Conservation (phyloP, 2,888 invertebrate genomes). For the Stenodera caucasica region DNA sequence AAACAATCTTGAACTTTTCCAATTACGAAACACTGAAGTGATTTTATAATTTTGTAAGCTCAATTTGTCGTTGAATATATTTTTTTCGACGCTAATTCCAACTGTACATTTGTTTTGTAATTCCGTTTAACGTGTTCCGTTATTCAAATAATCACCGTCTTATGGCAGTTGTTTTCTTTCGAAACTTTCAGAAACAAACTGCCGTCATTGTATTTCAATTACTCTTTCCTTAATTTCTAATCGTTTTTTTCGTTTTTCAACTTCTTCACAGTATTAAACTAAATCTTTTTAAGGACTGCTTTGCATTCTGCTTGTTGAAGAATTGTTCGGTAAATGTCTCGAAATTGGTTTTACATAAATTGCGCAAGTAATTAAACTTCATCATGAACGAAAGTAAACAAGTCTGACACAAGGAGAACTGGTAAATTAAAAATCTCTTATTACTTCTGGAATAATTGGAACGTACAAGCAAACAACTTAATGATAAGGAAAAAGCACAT, state of each 20-base stretch:
- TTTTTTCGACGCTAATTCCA: slow-evolving; percentile 17
- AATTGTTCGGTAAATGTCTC: slow-evolving; percentile 7
- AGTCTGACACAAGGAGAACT: neutral
- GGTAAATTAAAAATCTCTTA: slow-evolving; percentile 12
- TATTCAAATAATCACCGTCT: slow-evolving; percentile 27
- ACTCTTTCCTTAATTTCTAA: slow-evolving; percentile 16
- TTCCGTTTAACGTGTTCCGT: slow-evolving; percentile 24
- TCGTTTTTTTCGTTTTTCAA: neutral
- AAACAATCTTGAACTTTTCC: slow-evolving; percentile 31
- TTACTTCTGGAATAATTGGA: neutral
- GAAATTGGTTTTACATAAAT: slow-evolving; percentile 22
- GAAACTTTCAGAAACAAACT: neutral
- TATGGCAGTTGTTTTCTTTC: slow-evolving; percentile 4
- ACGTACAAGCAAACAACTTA: neutral
- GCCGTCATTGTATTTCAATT: slow-evolving; percentile 23
- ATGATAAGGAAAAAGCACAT: neutral
- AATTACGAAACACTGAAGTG: slow-evolving; percentile 36
- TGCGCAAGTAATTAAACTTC: slow-evolving; percentile 18
- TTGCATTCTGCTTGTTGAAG: slow-evolving; percentile 18
- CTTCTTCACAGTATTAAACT: slow-evolving; percentile 19
- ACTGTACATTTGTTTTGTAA: slow-evolving; percentile 25
- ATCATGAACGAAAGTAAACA: neutral
- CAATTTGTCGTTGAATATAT: slow-evolving; percentile 20
- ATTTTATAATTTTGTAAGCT: slow-evolving; percentile 10
- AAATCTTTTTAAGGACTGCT: slow-evolving; percentile 15